phyloP scores from a whole-genome alignment of 2,888 invertebrate genomes.

The Athalia circularis region DNA sequence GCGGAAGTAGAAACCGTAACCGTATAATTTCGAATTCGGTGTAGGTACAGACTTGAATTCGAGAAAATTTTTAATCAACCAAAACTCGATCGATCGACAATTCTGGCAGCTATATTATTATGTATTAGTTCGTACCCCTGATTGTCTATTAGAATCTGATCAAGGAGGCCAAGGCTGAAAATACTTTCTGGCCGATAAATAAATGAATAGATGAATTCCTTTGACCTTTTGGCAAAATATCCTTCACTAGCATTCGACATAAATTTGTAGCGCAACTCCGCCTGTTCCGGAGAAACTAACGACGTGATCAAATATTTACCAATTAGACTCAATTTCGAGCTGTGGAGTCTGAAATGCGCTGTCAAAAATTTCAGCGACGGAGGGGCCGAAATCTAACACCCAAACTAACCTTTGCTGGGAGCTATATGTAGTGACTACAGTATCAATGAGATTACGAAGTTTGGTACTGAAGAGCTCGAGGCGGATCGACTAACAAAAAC shows the following conservation, averaged over 20 bases:
- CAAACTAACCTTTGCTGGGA: constrained; percentile 7
- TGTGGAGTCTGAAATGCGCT: constrained; percentile 21
- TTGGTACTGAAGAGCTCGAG: not conserved
- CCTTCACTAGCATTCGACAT: not conserved
- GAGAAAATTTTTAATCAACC: not conserved
- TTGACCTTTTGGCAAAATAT: not conserved
- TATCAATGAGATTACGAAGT: too few relatives aligned
- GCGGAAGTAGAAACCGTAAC: constrained; percentile 42
- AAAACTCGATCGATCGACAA: not conserved
- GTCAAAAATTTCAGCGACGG: constrained; percentile 13
- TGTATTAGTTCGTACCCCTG: not conserved
- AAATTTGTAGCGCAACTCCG: not conserved
- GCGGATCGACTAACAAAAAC: constrained; percentile 7
- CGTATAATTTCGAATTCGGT: not conserved
- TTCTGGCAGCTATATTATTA: not conserved
- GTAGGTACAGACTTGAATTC: not conserved
- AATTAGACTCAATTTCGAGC: constrained; percentile 32
- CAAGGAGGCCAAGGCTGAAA: not conserved
- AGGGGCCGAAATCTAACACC: constrained; percentile 9
- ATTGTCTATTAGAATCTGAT: not conserved
- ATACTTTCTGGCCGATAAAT: not conserved
- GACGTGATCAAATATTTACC: constrained; percentile 24
- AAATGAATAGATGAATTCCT: too few relatives aligned
- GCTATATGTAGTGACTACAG: not conserved
- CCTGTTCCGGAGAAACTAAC: constrained; percentile 20